Base-by-base conservation (phyloP, 2,113 vertebrate genomes). In the Bolborhynchus lineola region DNA sequence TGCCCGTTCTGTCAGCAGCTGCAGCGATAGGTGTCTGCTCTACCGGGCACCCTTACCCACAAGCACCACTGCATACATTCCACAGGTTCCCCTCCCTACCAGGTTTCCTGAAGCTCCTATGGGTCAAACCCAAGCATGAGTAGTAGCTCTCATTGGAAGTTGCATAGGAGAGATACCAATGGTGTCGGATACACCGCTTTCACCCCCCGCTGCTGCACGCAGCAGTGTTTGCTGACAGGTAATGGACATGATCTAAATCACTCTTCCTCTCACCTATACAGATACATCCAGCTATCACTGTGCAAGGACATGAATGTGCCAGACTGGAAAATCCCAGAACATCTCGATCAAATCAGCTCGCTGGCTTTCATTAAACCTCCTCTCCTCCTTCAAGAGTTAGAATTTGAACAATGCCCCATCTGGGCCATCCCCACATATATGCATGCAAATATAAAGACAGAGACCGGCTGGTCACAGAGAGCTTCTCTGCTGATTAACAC, bases 261-360 rank as follows among this genome's bases (percentile, higher is more conserved):
- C 57, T 92, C 71, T 90, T 60, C 83, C 65, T 60, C 50, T 85
- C 70, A 52, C 67, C 72, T 91, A 52, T 95, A 97, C 93, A 94
- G 96, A 97, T 87, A 95, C 81, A 86, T 89, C 96, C 96, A 89
- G 87, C 91, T 96, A 93, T 93, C 92, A 82, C 94, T 95, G 95
- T 86, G 91, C 70, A 65, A 96, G 96, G 94, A 96, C 98, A 98
- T 97, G 90, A 96, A 96, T 68, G 92, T 95, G 90, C 95, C 93
- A 92, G 86, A 53, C 63, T 39, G 25, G 59, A 72, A 94, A 98
- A 93, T 86, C 95, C 97, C 96, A 81, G 65, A 65, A 94, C 91
- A 91, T 80, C 83, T 69, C 13, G 44, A 94, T 33, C 80, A 84
- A 94, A 96, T 89, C 96, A 95, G 62, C 87, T 84, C 44, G 90